A percentile compares a stretch with the other conserved stretches of the same genome.
Conservation (phyloP, 2,888 invertebrate species). For the Tanytarsus gracilentus region DNA sequence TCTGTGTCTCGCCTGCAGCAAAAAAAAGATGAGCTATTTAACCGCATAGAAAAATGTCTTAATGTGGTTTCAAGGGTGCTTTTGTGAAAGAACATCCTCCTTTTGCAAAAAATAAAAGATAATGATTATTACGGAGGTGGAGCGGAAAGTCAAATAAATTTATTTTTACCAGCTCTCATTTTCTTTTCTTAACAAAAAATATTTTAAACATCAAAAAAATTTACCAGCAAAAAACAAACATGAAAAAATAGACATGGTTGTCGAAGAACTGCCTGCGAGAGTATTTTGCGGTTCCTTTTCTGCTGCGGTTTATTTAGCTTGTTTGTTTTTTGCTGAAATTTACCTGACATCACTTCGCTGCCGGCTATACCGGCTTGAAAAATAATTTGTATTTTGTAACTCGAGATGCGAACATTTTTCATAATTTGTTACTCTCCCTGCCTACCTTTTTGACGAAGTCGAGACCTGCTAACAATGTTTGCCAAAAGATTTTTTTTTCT, state of each 20-base stretch:
- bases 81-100: too few species aligned
- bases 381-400: slow-evolving; percentile 5
- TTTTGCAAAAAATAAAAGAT: too few species aligned
- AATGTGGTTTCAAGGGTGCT: too few species aligned
- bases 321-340: slow-evolving; percentile 3
- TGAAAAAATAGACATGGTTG: neutral
- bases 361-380: neutral
- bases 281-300: neutral
- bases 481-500: neutral
- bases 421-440: neutral
- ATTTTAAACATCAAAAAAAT: too few species aligned
- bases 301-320: neutral
- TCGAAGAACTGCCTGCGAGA: too few species aligned
- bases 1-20: too few species aligned
- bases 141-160: too few species aligned
- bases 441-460: neutral
- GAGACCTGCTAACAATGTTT: neutral
- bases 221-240: neutral
- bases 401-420: neutral
- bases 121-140: too few species aligned
- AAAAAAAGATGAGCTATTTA: too few species aligned
- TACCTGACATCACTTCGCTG: slow-evolving; percentile 12
- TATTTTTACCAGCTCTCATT: too few species aligned
- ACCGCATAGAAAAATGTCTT: too few species aligned
- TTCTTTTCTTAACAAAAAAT: too few species aligned